Evolutionary conservation across 1,140 invertebrate genomes (phyloP).

Genomic region (Drosophila nigrodunni): DNA sequence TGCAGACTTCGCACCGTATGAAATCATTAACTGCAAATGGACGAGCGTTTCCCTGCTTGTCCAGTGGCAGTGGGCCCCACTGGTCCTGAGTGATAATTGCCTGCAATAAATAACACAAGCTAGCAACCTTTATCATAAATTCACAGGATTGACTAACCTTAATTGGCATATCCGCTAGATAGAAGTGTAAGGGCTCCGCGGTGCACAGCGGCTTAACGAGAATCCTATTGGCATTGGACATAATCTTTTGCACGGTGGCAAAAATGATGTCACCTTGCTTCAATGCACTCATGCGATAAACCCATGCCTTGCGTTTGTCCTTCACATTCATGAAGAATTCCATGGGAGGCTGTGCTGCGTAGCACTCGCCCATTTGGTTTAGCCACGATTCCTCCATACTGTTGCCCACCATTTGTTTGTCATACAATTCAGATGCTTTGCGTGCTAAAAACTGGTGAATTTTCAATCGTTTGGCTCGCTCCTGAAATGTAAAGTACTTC

Average conservation of each 20-base stretch:
- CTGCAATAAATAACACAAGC: conserved; percentile 10
- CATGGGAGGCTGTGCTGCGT: conserved; percentile 89
- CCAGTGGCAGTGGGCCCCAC: conserved; percentile 77
- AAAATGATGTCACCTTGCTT: conserved; percentile 93
- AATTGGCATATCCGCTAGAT: conserved; percentile 93
- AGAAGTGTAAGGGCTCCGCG: conserved; percentile 90
- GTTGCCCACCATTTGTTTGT: conserved; percentile 85
- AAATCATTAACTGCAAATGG: conserved; percentile 93
- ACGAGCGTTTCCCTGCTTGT: conserved; percentile 92
- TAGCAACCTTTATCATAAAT: neutral
- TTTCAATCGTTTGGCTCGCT: conserved; percentile 92
- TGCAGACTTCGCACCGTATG: conserved; percentile 94
- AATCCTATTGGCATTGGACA: conserved; percentile 88
- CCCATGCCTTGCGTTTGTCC: conserved; percentile 68
- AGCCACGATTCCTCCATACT: conserved; percentile 84
- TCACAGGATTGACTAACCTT: conserved; percentile 86
- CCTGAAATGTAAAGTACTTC: conserved; percentile 91
- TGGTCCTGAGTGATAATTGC: conserved; percentile 62
- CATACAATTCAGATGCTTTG: conserved; percentile 89
- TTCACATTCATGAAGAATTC: conserved; percentile 89
- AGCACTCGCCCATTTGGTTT: conserved; percentile 31
- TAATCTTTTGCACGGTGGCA: conserved; percentile 89
- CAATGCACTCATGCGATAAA: conserved; percentile 79
- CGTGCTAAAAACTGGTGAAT: conserved; percentile 93
- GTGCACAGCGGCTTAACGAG: conserved; percentile 93